Evolutionary conservation across 2,888 invertebrate genomes (phyloP), one percentile per base, ranked within the genome.

Genomic region (Uloborus plumipes): DNA sequence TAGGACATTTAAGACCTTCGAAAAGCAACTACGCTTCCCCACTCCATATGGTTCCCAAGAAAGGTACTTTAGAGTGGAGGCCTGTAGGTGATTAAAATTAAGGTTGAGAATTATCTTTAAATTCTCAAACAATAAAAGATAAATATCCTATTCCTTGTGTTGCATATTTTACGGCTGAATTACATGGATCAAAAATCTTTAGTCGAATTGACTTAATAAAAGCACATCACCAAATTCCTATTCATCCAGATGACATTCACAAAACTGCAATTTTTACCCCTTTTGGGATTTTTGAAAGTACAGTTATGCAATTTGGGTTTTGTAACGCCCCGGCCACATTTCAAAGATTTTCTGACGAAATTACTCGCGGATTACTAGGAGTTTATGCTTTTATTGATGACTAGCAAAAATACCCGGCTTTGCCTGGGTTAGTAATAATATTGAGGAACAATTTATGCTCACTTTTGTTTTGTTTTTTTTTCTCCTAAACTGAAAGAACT

Each of bases 11-110:
- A 47, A 59, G 74, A 2, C 65, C 71, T 11, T 79, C 74, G 6
- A 67, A 47, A 6, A 82, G 77, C 47, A 59, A 69, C 14, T 76
- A 76, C 39, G 51, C 62, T 11, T 74, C 65, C 1, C 65, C 74
- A 16, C 15, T 64, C 0, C 74, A 58, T n/a, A 73, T 64, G 26
- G 53, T 75, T 7, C 61, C 9, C 3, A 64, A 64, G 47, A 73
- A 62, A 9, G 39, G 6, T 0, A 14, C 18, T 16, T n/a, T 31
- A 14, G 39, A 55, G 1, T 84, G 61, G 53, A 14, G 77, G 18
- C 72, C 69, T 13, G 65, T 49, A 15, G 26, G 26, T 26, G 26
- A 26, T 26, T 26, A 3, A 3, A 26, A 4, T n/a, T n/a, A n/a
- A n/a, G n/a, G n/a, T n/a, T n/a, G n/a, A n/a, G n/a, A n/a, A n/a